These are phyloP conservation scores for Batillaria attramentaria DNA, from an alignment of 1,140 invertebrate species.

Conservation along the genomic window DNA sequence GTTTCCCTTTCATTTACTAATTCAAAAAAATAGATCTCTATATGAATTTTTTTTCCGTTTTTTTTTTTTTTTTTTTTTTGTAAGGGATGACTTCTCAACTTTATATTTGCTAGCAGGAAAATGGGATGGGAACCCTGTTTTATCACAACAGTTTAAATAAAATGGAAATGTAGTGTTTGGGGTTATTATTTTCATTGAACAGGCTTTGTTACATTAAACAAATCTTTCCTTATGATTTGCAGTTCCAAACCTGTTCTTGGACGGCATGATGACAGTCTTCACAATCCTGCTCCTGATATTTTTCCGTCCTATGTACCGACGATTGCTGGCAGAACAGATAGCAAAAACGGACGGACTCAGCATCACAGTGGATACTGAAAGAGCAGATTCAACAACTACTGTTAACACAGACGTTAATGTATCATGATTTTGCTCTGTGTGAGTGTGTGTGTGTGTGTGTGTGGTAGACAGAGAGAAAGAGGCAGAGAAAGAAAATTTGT, in stretches of 20 bases:
- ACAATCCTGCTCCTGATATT: conserved; percentile 55
- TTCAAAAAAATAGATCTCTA: no score
- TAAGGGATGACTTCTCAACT: not conserved
- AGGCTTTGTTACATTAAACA: not conserved
- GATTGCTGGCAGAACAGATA: conserved; percentile 58
- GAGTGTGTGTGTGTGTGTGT: no score
- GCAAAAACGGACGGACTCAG: no score
- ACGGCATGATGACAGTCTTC: conserved; percentile 44
- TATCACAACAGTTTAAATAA: not conserved
- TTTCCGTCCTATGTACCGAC: conserved; percentile 63
- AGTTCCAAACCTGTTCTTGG: conserved; percentile 53
- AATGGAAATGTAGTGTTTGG: not conserved
- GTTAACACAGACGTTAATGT: no score
- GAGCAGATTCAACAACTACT: no score
- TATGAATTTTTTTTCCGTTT: not conserved
- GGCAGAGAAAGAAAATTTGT: no score
- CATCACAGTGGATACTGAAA: no score
- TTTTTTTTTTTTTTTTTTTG: not conserved
- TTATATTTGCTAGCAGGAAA: not conserved
- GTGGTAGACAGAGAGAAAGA: no score
- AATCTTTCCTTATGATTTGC: conserved; percentile 30
- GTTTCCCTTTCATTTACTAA: no score
- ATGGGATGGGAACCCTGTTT: not conserved
- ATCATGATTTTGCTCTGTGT: no score
- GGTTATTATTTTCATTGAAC: not conserved